Evolutionary conservation across 2,888 invertebrate genomes (phyloP), one percentile per base, ranked within the genome.

Genomic region (Miltochrista miniata): DNA sequence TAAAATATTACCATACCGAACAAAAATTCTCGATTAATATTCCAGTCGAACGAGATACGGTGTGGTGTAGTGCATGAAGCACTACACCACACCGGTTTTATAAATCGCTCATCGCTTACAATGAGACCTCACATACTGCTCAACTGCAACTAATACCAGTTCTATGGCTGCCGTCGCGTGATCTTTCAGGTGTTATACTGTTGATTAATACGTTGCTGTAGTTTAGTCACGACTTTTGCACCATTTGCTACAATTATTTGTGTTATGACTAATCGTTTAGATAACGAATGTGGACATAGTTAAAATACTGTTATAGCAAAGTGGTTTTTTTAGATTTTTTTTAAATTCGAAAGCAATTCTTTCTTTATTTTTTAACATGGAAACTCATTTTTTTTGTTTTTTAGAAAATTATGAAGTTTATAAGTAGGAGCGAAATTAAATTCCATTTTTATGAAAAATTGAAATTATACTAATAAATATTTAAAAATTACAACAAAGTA

Each of bases 111-210:
- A 2, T 38, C 36, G 52, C 50, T 52, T 2, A 15, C 33, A 59
- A 3, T 64, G 33, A 0, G 30, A 14, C 73, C 66, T 18, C 48
- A 54, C 54, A 54, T 29, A 14, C 45, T 58, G 64, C 69, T 73
- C 71, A 72, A 61, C 68, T 66, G 68, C 79, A 71, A 80, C 81
- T 83, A 83, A 85, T 82, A 83, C 78, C 76, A 78, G 78, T 74
- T 79, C 76, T 72, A 66, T 62, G 73, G 71, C 59, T 57, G 64
- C 61, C 65, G 77, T 78, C 83, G 72, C 75, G 77, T 82, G 81
- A 86, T 85, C 84, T 83, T 85, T 86, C 85, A 86, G 85, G 79
- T 85, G 82, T 64, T 78, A 68, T 66, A 64, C 63, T 68, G 66
- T 69, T 82, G 80, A 83, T 83, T 85, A 82, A 83, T 83, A 76